These are phyloP conservation scores for Aleadryas rufinucha DNA, from an alignment of 2,113 vertebrate species.

Conservation along the genomic window DNA sequence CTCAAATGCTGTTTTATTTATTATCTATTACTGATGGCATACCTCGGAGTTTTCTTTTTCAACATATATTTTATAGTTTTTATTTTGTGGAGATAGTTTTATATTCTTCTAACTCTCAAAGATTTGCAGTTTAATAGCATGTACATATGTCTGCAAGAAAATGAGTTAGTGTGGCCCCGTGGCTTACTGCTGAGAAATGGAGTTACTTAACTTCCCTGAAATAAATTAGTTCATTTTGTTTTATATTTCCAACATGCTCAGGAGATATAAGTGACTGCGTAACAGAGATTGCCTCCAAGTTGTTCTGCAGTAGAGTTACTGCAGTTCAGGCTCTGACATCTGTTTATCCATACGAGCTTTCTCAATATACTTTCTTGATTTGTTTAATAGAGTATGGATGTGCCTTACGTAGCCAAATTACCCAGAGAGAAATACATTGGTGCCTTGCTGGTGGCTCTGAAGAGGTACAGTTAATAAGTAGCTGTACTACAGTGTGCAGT, in stretches of 20 bases:
- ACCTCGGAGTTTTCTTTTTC: background rate
- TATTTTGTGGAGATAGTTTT: background rate
- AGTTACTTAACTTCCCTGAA: background rate
- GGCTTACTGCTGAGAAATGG: background rate
- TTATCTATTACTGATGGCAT: background rate
- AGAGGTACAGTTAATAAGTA: background rate
- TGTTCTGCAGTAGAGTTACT: background rate
- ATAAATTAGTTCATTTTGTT: constrained; percentile 18
- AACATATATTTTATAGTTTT: background rate
- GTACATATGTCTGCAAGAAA: background rate
- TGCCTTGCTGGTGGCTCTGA: background rate
- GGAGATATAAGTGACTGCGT: background rate
- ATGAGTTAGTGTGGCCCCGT: background rate
- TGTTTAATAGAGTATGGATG: background rate
- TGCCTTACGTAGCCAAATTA: background rate
- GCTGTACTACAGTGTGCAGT: background rate
- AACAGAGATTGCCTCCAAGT: background rate
- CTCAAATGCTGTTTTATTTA: background rate
- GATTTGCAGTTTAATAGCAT: background rate
- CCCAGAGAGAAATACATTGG: background rate
- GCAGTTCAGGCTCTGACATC: background rate
- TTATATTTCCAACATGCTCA: background rate
- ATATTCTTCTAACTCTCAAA: background rate
- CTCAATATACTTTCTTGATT: background rate
- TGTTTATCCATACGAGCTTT: background rate